Conservation (phyloP, 2,888 invertebrate species). For the Sinotaia quadrata region DNA sequence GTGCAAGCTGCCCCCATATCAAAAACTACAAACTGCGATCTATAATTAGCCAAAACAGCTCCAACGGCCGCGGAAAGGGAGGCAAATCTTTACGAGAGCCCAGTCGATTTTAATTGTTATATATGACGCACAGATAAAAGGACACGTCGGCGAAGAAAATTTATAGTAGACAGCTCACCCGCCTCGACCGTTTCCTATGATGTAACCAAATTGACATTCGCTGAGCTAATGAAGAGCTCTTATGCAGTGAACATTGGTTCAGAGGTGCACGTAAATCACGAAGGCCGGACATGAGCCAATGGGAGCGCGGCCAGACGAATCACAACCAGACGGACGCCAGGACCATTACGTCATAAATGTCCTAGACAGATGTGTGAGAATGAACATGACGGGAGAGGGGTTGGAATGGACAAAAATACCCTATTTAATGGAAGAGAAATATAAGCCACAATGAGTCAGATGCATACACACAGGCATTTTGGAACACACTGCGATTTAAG, state of each 20-base stretch:
- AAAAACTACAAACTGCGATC: conserved; percentile 19
- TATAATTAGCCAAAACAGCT: conserved; percentile 19
- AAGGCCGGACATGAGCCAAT: not conserved
- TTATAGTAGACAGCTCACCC: conserved; percentile 24
- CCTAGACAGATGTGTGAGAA: conserved; percentile 2
- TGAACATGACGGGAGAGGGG: not conserved
- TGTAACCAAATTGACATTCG: conserved; percentile 29
- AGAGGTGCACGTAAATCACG: conserved; percentile 14
- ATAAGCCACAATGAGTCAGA: no score
- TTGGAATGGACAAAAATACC: not conserved
- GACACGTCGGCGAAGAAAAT: conserved; percentile 10
- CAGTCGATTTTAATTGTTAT: conserved; percentile 21
- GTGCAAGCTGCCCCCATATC: not conserved
- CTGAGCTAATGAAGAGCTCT: conserved; percentile 29
- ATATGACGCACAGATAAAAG: conserved; percentile 21
- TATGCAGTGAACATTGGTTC: conserved; percentile 11
- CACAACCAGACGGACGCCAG: conserved; percentile 11
- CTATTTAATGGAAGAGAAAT: no score
- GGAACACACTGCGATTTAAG: no score
- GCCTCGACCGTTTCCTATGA: conserved; percentile 23
- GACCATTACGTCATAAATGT: conserved; percentile 11
- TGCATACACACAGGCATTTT: no score
- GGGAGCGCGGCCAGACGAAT: conserved; percentile 9
- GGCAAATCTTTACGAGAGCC: conserved; percentile 11
- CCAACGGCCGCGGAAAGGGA: not conserved